Conservation (phyloP, 2,113 vertebrate species). For the Dicaeum eximium region DNA sequence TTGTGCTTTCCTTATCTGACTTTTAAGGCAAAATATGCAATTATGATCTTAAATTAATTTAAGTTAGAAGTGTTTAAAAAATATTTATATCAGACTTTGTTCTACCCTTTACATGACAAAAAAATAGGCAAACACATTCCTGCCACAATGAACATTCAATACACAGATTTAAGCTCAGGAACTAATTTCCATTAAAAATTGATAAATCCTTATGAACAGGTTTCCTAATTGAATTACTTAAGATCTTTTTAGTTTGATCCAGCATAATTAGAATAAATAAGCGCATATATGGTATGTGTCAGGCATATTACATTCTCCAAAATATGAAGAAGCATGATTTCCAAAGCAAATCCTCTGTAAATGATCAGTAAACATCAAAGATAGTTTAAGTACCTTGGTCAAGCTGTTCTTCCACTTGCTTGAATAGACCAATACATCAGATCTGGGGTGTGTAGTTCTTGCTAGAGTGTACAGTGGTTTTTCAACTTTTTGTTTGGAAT, state of each 20-base stretch:
- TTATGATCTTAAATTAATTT: not conserved
- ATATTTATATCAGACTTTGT: not conserved
- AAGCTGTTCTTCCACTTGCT: conserved; percentile 90
- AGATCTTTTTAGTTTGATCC: not conserved
- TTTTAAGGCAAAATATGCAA: not conserved
- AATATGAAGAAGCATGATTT: not conserved
- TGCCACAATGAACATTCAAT: not conserved
- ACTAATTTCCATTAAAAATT: not conserved
- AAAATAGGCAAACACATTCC: not conserved
- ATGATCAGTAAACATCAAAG: not conserved
- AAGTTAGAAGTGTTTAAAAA: not conserved
- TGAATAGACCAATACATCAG: conserved; percentile 90
- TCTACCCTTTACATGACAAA: not conserved
- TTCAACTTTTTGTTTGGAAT: conserved; percentile 91
- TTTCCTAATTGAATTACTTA: conserved; percentile 8
- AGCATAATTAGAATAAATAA: conserved; percentile 3
- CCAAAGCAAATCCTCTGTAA: conserved; percentile 8
- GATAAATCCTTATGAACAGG: not conserved
- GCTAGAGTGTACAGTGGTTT: conserved; percentile 89
- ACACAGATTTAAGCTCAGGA: not conserved
- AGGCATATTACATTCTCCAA: not conserved
- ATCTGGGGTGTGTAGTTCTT: conserved; percentile 82
- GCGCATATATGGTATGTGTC: not conserved
- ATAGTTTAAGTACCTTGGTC: conserved; percentile 78
- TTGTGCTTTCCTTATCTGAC: not conserved